A percentile compares a stretch with the other conserved stretches of the same genome.
These are phyloP conservation scores for Anguilla rostrata DNA, from an alignment of 2,113 vertebrate species.

Conservation along the genomic window DNA sequence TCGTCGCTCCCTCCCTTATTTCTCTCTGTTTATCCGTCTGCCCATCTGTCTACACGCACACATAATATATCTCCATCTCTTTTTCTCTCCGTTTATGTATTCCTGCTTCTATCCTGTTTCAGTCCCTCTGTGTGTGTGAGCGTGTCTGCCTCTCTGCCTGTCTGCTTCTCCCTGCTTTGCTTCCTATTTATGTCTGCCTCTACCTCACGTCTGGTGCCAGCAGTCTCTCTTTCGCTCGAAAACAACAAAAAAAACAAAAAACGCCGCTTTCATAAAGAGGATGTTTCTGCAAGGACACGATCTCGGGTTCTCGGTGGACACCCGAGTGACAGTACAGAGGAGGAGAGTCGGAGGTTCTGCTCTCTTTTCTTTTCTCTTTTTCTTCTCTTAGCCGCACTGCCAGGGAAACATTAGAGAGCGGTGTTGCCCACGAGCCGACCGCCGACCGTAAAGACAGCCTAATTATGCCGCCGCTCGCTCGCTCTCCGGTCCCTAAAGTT, in stretches of 20 bases:
- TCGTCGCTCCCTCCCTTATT: background rate
- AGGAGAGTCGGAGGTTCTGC: background rate
- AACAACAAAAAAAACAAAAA: background rate
- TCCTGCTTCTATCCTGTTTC: background rate
- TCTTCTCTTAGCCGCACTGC: background rate
- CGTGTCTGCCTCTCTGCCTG: background rate
- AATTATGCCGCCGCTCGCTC: background rate
- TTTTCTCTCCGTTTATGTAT: background rate
- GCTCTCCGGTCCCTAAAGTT: background rate
- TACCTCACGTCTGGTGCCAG: background rate
- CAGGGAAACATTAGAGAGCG: background rate
- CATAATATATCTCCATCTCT: background rate
- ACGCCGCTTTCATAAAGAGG: background rate
- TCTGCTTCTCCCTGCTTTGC: background rate
- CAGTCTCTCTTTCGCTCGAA: background rate
- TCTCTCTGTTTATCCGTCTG: background rate
- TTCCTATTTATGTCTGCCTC: background rate
- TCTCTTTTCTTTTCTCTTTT: background rate
- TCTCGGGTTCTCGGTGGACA: background rate
- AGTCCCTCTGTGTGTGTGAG: background rate
- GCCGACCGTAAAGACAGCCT: background rate
- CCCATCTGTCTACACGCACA: background rate
- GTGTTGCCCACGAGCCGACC: background rate
- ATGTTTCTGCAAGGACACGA: background rate
- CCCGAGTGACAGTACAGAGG: background rate